Base-by-base conservation (phyloP, 2,113 vertebrate species). In the Pteronura brasiliensis region DNA sequence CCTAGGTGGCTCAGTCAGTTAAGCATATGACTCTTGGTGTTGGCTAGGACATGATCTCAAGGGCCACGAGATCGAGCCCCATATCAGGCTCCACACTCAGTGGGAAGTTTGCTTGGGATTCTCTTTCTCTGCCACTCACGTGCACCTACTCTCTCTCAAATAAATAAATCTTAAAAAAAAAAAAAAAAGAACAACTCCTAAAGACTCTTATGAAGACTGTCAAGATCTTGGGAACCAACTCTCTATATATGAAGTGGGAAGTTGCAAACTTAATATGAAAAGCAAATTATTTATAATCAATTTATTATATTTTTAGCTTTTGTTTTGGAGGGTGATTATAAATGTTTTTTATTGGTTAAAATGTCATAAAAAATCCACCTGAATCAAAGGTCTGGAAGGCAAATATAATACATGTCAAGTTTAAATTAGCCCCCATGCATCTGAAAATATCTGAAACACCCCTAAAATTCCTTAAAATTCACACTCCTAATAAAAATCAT, bases 381-480 rank as follows among this genome's bases (percentile, higher is more conserved):
- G 49, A 97, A 90, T 47, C 55, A 88, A 94, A 88, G 27, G 34
- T 76, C 29, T 55, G 90, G 25, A 84, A 84, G 69, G 14, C 21
- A 96, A 88, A 95, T 49, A 71, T 39, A 95, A 94, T 42, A 95
- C 10, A 93, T 49, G 80, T 36, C 76, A 91, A 85, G 23, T 44
- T 96, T 82, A 82, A 92, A 95, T 31, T 34, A 67, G 18, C 55
- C 11, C 27, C 25, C 1, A 80, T 63, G 7, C 18, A 85, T 67
- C 25, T 49, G 31, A 52, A 93, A 93, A 88, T 65, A 85, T 4
- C 71, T 92, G 29, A 76, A 76, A 82, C 31, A 74, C 90, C 7
- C 12, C 29, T 61, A 67, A 93, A 23, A 85, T 88, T 84, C 52
- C 65, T 88, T 96, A 97, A 97, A 96, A 97, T 95, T 93, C 72